Evolutionary conservation across 2,113 vertebrate genomes (phyloP).

Genomic region (Parus major): DNA sequence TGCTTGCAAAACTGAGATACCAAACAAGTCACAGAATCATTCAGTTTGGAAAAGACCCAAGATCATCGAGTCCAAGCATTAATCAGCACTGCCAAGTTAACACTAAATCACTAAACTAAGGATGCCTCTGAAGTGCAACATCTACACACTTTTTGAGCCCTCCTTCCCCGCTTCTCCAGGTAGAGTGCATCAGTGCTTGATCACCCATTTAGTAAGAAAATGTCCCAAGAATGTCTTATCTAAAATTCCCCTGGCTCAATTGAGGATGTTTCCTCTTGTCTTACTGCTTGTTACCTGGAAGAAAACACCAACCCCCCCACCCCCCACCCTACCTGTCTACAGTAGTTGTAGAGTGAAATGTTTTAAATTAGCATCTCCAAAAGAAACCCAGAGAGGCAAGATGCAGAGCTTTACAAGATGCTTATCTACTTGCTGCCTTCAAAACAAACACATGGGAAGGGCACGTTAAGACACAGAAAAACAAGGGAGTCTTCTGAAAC

Average conservation of each 20-base stretch:
- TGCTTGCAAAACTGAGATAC: neutral
- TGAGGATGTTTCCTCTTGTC: neutral
- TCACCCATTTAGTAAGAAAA: neutral
- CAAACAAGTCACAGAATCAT: neutral
- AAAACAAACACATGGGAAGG: neutral
- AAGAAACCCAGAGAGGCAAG: neutral
- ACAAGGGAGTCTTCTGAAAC: neutral
- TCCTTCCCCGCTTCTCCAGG: neutral
- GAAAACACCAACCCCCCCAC: rapidly evolving
- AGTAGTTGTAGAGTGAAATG: neutral
- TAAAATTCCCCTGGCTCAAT: neutral
- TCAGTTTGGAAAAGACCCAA: neutral
- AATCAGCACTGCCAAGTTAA: neutral
- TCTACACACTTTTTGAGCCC: rapidly evolving
- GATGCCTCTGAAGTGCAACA: rapidly evolving
- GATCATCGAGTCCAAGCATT: neutral
- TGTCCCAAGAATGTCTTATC: neutral
- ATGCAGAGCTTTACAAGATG: neutral
- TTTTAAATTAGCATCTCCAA: conserved; percentile 41
- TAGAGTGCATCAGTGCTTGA: neutral
- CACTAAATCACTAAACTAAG: neutral
- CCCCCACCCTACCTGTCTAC: no score
- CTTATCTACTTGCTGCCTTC: neutral
- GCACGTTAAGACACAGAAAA: rapidly evolving
- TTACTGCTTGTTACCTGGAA: neutral